Conservation (phyloP, 2,888 invertebrate genomes). For the Chrysodeixis includens region DNA sequence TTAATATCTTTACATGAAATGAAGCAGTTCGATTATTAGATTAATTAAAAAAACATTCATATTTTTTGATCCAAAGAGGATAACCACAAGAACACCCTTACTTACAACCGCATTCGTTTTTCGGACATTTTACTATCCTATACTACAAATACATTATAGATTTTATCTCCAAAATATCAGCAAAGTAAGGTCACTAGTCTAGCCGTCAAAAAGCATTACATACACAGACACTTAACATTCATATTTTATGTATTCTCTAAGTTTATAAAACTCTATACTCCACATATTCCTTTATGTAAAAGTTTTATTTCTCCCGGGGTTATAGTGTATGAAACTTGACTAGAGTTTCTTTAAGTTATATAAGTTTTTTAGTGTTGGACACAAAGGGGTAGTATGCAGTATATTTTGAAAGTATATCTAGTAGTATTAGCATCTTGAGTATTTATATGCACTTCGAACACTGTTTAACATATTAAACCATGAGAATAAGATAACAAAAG, state of each 20-base stretch:
- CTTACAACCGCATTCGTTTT: no score
- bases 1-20: no score
- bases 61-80: no score
- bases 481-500: no score
- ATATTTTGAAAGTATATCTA: not conserved
- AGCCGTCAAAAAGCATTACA: not conserved
- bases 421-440: no score
- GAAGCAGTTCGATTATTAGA: no score
- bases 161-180: not conserved
- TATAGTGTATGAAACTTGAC: conserved; percentile 27
- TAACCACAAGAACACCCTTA: no score
- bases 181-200: not conserved
- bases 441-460: no score
- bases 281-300: conserved; percentile 23
- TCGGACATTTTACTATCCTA: no score
- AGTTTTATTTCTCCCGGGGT: conserved; percentile 35
- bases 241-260: conserved; percentile 7
- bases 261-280: conserved; percentile 25
- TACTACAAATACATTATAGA: no score
- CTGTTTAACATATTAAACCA: no score
- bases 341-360: conserved; percentile 22
- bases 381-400: conserved; percentile 10
- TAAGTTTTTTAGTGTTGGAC: conserved; percentile 22
- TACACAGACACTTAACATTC: not conserved
- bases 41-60: no score